phyloP scores from a whole-genome alignment of 2,113 vertebrate species.

The Meleagris gallopavo region DNA sequence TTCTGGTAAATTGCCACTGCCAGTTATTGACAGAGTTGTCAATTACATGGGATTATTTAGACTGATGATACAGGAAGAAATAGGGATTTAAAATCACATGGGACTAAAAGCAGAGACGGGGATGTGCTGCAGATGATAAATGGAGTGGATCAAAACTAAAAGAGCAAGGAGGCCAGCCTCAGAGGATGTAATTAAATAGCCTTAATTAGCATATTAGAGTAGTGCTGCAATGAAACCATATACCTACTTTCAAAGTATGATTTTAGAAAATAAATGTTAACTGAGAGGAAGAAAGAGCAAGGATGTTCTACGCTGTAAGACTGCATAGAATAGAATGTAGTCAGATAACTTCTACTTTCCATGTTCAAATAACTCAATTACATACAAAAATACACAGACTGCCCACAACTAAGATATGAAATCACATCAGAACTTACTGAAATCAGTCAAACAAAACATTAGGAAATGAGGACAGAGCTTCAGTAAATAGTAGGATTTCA shows the following conservation, averaged over 20 bases:
- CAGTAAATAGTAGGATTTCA: background rate
- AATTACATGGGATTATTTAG: conserved; percentile 48
- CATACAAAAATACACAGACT: background rate
- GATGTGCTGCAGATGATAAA: background rate
- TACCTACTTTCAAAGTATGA: background rate
- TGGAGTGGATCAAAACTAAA: background rate
- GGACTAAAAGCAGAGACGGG: background rate
- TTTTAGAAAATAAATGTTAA: background rate
- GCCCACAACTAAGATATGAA: background rate
- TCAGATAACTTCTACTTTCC: background rate
- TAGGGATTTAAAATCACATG: conserved; percentile 11
- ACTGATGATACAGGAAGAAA: conserved; percentile 43
- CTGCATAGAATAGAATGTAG: background rate
- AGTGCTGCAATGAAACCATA: background rate
- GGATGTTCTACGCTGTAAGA: background rate
- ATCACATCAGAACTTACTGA: conserved; percentile 19
- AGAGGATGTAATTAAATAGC: conserved; percentile 14
- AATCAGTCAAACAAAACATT: background rate
- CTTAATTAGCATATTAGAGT: conserved; percentile 32
- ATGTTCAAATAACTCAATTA: conserved; percentile 1
- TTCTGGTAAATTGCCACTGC: conserved; percentile 50
- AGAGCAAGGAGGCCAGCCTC: conserved; percentile 12
- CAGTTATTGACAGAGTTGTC: conserved; percentile 64
- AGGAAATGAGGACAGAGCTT: background rate
- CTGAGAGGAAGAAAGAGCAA: background rate